These are phyloP conservation scores for Cacatua alba DNA, from an alignment of 2,113 vertebrate genomes.

Conservation along the genomic window DNA sequence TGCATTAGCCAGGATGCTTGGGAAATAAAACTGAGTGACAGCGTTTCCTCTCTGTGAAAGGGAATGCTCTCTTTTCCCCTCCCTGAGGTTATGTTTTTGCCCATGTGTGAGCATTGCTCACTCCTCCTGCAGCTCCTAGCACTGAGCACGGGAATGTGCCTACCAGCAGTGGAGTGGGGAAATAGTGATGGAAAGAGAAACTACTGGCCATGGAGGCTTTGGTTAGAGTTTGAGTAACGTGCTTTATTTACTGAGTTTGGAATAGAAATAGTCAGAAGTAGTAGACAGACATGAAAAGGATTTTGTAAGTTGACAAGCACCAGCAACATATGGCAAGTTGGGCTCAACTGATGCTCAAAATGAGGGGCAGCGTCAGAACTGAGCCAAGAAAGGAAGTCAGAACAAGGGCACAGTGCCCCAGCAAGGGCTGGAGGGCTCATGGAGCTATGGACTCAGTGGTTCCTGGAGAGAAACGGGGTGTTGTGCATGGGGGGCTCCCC, in stretches of 20 bases:
- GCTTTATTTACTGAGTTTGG: not conserved
- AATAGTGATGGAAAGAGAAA: not conserved
- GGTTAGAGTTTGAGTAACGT: not conserved
- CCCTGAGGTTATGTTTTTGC: slow-evolving; percentile 1
- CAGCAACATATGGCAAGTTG: not conserved
- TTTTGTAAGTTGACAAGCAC: not conserved
- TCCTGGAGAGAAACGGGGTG: not conserved
- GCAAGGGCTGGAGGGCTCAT: not conserved
- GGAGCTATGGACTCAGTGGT: rapidly evolving
- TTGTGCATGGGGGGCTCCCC: rapidly evolving
- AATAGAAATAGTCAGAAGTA: not conserved
- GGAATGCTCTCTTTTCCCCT: not conserved
- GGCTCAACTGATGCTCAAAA: not conserved
- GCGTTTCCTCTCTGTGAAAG: slow-evolving; percentile 1
- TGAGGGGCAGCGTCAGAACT: not conserved
- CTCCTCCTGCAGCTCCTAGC: not conserved
- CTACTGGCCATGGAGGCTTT: not conserved
- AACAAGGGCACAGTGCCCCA: not conserved
- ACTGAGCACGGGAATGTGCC: not conserved
- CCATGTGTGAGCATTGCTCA: rapidly evolving
- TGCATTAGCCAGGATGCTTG: not conserved
- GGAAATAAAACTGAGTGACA: slow-evolving; percentile 4
- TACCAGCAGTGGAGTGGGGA: not conserved
- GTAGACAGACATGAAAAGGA: not conserved
- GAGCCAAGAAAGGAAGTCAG: not conserved